These are phyloP conservation scores for Lepus oiostolus DNA, from an alignment of 2,797 vertebrate genomes.

Conservation along the genomic window DNA sequence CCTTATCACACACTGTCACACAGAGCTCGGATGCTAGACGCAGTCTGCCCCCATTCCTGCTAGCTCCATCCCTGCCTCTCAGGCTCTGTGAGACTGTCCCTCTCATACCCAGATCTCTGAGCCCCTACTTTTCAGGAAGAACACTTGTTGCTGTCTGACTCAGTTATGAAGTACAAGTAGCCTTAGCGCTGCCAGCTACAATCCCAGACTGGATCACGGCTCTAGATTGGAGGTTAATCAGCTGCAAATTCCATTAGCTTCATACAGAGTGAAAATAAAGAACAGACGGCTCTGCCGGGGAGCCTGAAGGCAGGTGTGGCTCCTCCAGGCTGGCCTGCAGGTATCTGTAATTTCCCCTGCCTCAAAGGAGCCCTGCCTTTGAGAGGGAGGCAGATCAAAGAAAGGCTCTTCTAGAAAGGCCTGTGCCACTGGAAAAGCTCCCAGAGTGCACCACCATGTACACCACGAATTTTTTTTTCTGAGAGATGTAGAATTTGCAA, in stretches of 20 bases:
- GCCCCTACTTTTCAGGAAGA: constrained; percentile 69
- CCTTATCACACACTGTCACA: not conserved
- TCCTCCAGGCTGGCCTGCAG: constrained; percentile 84
- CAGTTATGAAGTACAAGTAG: constrained; percentile 87
- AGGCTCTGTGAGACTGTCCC: not conserved
- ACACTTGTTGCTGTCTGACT: constrained; percentile 89
- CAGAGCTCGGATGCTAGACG: not conserved
- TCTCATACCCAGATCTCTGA: not conserved
- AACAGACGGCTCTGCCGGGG: constrained; percentile 86
- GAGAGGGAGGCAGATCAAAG: constrained; percentile 73
- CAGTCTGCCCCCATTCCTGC: not conserved
- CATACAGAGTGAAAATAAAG: constrained; percentile 90
- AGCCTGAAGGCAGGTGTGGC: constrained; percentile 88
- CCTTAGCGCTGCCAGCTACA: constrained; percentile 86
- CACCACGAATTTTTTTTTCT: not conserved
- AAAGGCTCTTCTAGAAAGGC: constrained; percentile 60
- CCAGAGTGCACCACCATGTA: not conserved
- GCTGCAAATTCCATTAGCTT: constrained; percentile 92
- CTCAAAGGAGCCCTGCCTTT: constrained; percentile 72
- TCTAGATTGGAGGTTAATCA: constrained; percentile 91
- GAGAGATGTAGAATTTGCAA: constrained; percentile 54
- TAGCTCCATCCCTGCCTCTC: not conserved
- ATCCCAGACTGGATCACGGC: constrained; percentile 88
- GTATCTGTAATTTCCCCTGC: constrained; percentile 76
- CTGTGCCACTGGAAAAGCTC: constrained; percentile 44